These are phyloP conservation scores for Atta cephalotes DNA, from an alignment of 1,140 invertebrate genomes.

Conservation along the genomic window DNA sequence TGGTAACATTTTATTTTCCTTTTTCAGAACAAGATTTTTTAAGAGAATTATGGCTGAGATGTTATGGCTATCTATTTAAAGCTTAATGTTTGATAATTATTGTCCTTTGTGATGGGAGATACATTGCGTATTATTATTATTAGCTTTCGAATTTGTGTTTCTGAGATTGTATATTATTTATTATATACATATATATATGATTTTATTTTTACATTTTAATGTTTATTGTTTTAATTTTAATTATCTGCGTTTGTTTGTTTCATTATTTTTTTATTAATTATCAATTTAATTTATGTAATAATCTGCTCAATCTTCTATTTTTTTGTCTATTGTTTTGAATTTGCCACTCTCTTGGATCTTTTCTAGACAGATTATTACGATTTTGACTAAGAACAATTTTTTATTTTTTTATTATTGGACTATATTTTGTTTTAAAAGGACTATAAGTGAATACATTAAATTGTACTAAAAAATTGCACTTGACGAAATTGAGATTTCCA, in stretches of 20 bases:
- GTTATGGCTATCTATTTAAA: too few species aligned
- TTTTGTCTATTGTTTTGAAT: not conserved
- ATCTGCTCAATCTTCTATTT: not conserved
- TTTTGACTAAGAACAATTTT: not conserved
- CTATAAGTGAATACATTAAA: not conserved
- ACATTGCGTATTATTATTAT: not conserved
- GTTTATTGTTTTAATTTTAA: not conserved
- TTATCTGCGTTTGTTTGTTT: not conserved
- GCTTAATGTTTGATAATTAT: not conserved
- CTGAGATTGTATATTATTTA: not conserved
- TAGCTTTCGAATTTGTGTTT: not conserved
- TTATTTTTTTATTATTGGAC: not conserved
- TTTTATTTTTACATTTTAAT: not conserved
- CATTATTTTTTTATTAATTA: not conserved
- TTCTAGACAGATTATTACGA: not conserved
- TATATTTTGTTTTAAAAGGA: not conserved
- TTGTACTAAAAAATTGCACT: not conserved
- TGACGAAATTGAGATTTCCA: not conserved
- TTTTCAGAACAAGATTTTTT: too few species aligned
- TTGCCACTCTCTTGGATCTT: not conserved
- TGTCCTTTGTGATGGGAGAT: not conserved
- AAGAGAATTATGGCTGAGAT: too few species aligned
- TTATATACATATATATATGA: too few species aligned
- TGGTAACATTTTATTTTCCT: too few species aligned
- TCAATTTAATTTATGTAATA: not conserved